Base-by-base conservation (phyloP, 2,888 invertebrate species). In the Punctoribates punctum region DNA sequence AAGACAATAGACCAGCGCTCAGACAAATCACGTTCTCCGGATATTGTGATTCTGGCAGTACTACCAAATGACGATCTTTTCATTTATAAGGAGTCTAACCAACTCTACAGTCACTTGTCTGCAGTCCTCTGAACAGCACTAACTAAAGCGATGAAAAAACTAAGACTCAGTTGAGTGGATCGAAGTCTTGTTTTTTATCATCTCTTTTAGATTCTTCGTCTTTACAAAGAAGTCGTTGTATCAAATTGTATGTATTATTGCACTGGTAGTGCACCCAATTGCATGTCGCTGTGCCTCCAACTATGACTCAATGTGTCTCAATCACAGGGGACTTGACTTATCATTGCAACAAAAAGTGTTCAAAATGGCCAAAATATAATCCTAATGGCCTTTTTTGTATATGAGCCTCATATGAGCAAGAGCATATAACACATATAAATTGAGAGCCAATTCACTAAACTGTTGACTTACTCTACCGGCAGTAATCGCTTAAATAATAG, bases 301-400 rank as follows among this genome's bases (percentile, higher is more conserved):
- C 34, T 65, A 65, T 65, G 65, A 34, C 65, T 65, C 65, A 29
- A 67, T 67, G 67, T 38, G 6, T 38, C 20, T 38, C 67, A 42
- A 70, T 70, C 70, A 23, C 70, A 42, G 15, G 70, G 70, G 70
- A 70, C 23, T 70, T 25, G 46, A 38, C 46, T 70, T 70, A 70
- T 70, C 70, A 23, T 70, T 70, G 42, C 11, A 20, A 46, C 42
- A 20, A 70, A 70, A 70, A 46, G 42, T 42, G 42, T 70, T 46
- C 42, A 70, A 70, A 70, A 70, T 70, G 70, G 70, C 46, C 70
- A 42, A 70, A 67, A 70, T 70, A 38, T 42, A 70, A 70, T 70
- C 42, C 46, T 46, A 70, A 70, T 70, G 46, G 70, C 70, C 38
- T n/a, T 23, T 70, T 70, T 70, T 70, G 65, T 70, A 46, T 20